These are phyloP conservation scores for Helleia helle DNA, from an alignment of 2,888 invertebrate genomes.

Conservation along the genomic window DNA sequence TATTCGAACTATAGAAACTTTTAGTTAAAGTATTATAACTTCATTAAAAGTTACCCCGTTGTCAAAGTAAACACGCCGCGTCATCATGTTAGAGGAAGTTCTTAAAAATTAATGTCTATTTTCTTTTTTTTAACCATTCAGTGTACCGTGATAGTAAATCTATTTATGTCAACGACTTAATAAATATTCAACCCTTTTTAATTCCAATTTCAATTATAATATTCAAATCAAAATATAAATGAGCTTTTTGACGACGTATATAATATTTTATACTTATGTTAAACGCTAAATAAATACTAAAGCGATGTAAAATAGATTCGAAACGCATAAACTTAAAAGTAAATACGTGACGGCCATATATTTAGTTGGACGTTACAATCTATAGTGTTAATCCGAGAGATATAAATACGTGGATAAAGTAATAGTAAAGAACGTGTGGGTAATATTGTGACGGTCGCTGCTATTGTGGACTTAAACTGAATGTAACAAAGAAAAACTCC, in stretches of 20 bases:
- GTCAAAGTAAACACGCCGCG: conserved; percentile 54
- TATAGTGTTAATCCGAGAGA: conserved; percentile 32
- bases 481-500: conserved; percentile 49
- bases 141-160: not conserved
- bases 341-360: not conserved
- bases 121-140: not conserved
- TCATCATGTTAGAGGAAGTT: conserved; percentile 59
- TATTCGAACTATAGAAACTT: conserved; percentile 19
- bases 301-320: conserved; percentile 12
- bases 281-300: not conserved
- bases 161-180: not conserved
- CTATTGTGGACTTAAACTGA: conserved; percentile 53
- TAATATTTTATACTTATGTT: not conserved
- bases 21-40: conserved; percentile 62
- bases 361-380: conserved; percentile 26
- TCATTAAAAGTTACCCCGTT: conserved; percentile 69
- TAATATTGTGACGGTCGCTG: conserved; percentile 63
- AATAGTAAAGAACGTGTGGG: conserved; percentile 43
- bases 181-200: too few relatives aligned
- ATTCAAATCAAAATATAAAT: too few relatives aligned
- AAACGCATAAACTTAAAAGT: conserved; percentile 9
- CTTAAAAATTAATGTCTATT: conserved; percentile 61
- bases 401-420: conserved; percentile 54
- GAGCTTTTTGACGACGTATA: too few relatives aligned
- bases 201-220: too few relatives aligned